Evolutionary conservation across 2,888 invertebrate species (phyloP), one percentile per base, ranked within the genome.

Genomic region (Polyommatus iphigenia): DNA sequence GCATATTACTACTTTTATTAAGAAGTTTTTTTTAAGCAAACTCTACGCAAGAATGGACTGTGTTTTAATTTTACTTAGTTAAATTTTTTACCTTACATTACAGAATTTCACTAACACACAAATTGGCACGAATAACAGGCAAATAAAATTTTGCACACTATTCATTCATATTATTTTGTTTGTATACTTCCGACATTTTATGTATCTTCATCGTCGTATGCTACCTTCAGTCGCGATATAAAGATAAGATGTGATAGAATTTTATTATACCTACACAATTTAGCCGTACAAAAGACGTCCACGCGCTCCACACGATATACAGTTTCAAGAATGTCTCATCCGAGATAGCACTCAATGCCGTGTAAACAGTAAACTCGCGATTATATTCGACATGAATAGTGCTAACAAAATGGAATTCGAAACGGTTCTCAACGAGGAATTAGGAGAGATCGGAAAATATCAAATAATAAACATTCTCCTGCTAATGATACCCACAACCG

Each of bases 371-470:
- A 46, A 41, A 73, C 73, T 67, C 29, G 29, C 67, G 67, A 67
- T 18, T 59, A 62, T 24, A 62, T 62, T 62, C 29, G 24, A 67
- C 13, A 18, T 3, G n/a, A 73, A 29, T 18, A 83, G 85, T 85
- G 88, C 85, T 71, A 77, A 82, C 10, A 81, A 85, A 78, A 82
- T 82, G 80, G 85, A 89, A 57, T 91, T 92, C 79, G 92, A 92
- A 80, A 84, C 85, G 10, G 87, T 91, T 78, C 83, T 92, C 71
- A 89, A 90, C 79, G 85, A 84, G 78, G 90, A 90, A 84, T 81
- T 92, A 77, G 92, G 92, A 79, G 86, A 89, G 78, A 89, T 91
- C 76, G 92, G 92, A 71, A 91, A 89, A 85, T 92, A 87, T 81
- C 92, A 92, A 84, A 78, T 89, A 1, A 81, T 90, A 78, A 89